phyloP scores from a whole-genome alignment of 2,797 vertebrate species.

The Miopithecus talapoin region DNA sequence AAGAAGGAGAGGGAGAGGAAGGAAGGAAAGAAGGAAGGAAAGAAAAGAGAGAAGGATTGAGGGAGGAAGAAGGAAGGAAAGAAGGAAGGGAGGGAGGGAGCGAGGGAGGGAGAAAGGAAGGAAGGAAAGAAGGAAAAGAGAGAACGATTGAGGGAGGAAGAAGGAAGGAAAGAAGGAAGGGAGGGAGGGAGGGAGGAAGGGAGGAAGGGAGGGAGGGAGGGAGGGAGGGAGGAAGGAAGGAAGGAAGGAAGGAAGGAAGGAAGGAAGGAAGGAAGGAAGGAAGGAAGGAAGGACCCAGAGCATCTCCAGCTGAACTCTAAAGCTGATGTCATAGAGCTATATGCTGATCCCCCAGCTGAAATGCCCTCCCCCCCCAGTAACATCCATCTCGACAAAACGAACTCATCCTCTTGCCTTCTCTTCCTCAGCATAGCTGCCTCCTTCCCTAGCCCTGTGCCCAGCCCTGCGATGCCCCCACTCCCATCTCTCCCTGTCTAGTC shows the following conservation, averaged over 20 bases:
- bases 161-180: too few species aligned
- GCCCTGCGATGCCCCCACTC: background rate
- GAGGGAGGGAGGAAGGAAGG: fast-evolving
- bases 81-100: fast-evolving
- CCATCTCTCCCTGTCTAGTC: background rate
- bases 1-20: too few species aligned
- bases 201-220: too few species aligned
- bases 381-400: background rate
- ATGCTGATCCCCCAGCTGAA: background rate
- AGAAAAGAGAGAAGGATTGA: too few species aligned
- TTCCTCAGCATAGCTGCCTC: background rate
- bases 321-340: background rate
- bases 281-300: too few species aligned
- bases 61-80: background rate
- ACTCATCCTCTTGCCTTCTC: too few species aligned
- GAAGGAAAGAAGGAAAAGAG: fast-evolving
- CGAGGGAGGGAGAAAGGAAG: fast-evolving
- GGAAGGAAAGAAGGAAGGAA: fast-evolving
- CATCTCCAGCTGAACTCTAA: too few species aligned
- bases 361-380: fast-evolving
- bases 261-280: fast-evolving
- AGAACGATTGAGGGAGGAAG: too few species aligned
- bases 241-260: too few species aligned
- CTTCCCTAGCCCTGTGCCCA: background rate
- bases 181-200: fast-evolving